phyloP scores from a whole-genome alignment of 2,113 vertebrate species.

The Corythornis vintsioides region DNA sequence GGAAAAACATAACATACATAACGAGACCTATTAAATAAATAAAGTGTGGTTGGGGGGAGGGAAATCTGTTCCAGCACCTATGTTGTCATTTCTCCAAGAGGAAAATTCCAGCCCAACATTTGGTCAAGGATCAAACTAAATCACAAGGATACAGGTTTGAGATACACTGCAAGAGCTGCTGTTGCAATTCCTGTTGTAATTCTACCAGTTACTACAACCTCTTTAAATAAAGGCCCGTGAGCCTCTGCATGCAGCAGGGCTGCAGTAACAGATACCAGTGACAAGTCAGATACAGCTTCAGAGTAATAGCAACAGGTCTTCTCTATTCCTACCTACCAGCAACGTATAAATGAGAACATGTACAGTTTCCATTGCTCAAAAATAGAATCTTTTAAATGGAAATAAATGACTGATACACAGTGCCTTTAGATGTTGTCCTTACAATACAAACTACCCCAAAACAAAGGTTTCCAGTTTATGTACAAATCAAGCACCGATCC shows the following conservation, averaged over 20 bases:
- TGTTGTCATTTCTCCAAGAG: slow-evolving; percentile 6
- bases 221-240: slow-evolving; percentile 35
- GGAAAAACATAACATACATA: slow-evolving; percentile 45
- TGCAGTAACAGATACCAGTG: slow-evolving; percentile 1
- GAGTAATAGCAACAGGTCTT: slow-evolving; percentile 39
- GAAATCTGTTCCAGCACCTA: slow-evolving; percentile 58
- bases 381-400: slow-evolving; percentile 76
- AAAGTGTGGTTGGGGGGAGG: not conserved
- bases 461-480: slow-evolving; percentile 63
- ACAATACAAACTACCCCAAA: slow-evolving; percentile 70
- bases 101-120: slow-evolving; percentile 37
- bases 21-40: slow-evolving; percentile 59
- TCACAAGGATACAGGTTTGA: not conserved
- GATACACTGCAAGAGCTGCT: not conserved
- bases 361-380: slow-evolving; percentile 71
- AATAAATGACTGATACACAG: slow-evolving; percentile 60
- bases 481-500: slow-evolving; percentile 77
- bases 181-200: slow-evolving; percentile 32
- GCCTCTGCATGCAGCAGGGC: not conserved
- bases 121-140: not conserved
- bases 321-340: slow-evolving; percentile 31
- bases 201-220: slow-evolving; percentile 32
- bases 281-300: slow-evolving; percentile 41
- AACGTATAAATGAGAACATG: slow-evolving; percentile 63
- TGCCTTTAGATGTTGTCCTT: slow-evolving; percentile 66